These are phyloP conservation scores for Heliconius nattereri DNA, from an alignment of 1,140 invertebrate species.

Conservation along the genomic window DNA sequence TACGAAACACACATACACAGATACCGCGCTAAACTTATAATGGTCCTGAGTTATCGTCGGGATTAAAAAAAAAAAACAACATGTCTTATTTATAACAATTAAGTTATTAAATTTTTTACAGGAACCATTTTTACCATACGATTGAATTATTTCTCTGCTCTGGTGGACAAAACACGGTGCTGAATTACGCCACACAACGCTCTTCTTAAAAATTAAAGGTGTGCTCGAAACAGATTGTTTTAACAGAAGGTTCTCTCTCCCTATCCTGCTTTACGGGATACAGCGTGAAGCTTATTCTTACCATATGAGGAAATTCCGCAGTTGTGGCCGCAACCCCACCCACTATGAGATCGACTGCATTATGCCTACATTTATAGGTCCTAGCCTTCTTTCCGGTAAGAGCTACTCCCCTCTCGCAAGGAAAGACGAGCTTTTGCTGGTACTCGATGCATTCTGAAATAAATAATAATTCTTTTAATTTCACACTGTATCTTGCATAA, in stretches of 20 bases:
- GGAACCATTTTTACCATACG: too few relatives aligned
- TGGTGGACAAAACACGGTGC: too few relatives aligned
- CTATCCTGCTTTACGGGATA: too few relatives aligned
- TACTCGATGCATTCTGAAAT: constrained; percentile 29
- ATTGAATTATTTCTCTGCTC: constrained; percentile 1
- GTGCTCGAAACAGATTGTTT: too few relatives aligned
- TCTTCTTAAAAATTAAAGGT: too few relatives aligned
- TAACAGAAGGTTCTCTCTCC: too few relatives aligned
- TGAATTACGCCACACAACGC: too few relatives aligned
- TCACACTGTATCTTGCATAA: not conserved
- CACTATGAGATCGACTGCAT: constrained; percentile 38
- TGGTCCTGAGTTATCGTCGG: too few relatives aligned
- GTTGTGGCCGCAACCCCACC: constrained; percentile 44
- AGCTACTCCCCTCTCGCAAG: constrained; percentile 13
- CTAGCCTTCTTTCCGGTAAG: not conserved
- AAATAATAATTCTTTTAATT: not conserved
- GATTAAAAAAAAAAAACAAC: too few relatives aligned
- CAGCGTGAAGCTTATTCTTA: constrained; percentile 16
- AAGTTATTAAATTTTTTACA: not conserved
- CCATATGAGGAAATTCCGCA: constrained; percentile 54
- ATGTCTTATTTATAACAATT: not conserved
- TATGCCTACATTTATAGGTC: constrained; percentile 16
- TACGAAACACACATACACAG: too few relatives aligned
- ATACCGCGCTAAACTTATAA: too few relatives aligned
- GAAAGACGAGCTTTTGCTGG: constrained; percentile 17